phyloP scores from a whole-genome alignment of 2,888 invertebrate genomes.

The Stenchaetothrips biformis region DNA sequence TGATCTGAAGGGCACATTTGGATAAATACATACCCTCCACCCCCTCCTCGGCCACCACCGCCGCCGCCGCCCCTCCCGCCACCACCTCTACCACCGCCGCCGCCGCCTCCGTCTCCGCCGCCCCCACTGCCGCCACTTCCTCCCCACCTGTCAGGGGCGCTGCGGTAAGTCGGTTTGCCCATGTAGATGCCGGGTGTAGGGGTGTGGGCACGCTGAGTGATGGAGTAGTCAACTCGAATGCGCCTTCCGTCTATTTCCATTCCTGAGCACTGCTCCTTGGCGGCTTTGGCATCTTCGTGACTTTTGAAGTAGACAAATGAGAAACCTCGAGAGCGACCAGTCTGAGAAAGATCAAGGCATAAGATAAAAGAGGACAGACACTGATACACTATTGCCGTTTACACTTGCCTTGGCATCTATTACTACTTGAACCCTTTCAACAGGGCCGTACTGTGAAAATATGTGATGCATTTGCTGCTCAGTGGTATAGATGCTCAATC shows the following conservation, averaged over 20 bases:
- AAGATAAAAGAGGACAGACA: slow-evolving; percentile 10
- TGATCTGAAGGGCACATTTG: slow-evolving; percentile 26
- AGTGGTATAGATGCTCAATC: slow-evolving; percentile 86
- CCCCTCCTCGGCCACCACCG: slow-evolving; percentile 40
- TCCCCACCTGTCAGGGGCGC: neutral
- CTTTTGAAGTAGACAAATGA: slow-evolving; percentile 92
- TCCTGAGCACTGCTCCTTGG: slow-evolving; percentile 89
- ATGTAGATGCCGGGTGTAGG: slow-evolving; percentile 97
- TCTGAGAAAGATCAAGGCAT: slow-evolving; percentile 52
- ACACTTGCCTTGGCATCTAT: slow-evolving; percentile 83
- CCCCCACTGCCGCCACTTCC: slow-evolving; percentile 44
- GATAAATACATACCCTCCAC: slow-evolving; percentile 55
- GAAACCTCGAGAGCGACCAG: slow-evolving; percentile 91
- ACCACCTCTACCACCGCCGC: slow-evolving; percentile 41
- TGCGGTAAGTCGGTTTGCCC: slow-evolving; percentile 75
- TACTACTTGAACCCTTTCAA: slow-evolving; percentile 90
- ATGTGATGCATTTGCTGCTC: slow-evolving; percentile 88
- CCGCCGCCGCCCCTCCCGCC: slow-evolving; percentile 47
- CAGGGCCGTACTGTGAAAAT: slow-evolving; percentile 85
- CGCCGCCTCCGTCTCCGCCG: slow-evolving; percentile 50
- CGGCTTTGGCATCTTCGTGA: slow-evolving; percentile 82
- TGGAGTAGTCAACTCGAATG: slow-evolving; percentile 92
- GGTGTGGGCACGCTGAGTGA: slow-evolving; percentile 92
- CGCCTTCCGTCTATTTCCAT: slow-evolving; percentile 90
- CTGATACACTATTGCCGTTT: too few relatives aligned